Percentiles rank a stretch among this genome's conserved stretches.
phyloP scores from a whole-genome alignment of 2,888 invertebrate species.

The Limnephilus lunatus region DNA sequence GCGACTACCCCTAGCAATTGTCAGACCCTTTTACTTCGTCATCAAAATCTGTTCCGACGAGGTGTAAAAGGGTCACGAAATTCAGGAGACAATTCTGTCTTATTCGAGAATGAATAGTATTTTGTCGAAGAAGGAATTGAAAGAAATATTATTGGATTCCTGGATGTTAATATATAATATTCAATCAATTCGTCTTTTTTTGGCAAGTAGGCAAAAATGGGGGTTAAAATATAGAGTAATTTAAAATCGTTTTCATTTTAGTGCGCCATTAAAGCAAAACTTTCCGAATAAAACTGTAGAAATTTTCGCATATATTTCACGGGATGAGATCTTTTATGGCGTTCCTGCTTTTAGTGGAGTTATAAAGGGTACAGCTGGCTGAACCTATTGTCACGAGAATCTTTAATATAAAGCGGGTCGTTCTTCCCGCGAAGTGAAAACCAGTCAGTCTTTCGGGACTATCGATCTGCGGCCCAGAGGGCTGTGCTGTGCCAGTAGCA shows the following conservation, averaged over 20 bases:
- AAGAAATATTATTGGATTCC: background rate
- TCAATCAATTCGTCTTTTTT: background rate
- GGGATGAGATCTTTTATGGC: conserved; percentile 31
- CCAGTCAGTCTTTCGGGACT: background rate
- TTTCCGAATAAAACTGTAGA: conserved; percentile 21
- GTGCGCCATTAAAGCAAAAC: conserved; percentile 9
- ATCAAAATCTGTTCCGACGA: conserved; percentile 19
- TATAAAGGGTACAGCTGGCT: background rate
- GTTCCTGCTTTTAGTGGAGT: conserved; percentile 6
- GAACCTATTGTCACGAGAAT: conserved; percentile 30
- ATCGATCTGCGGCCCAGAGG: conserved; percentile 40
- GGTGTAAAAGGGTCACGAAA: conserved; percentile 13
- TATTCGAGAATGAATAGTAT: background rate
- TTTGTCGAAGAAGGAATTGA: background rate
- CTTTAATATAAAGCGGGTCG: background rate
- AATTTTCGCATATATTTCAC: background rate
- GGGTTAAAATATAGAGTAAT: background rate
- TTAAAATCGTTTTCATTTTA: no score
- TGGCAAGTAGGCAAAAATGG: background rate
- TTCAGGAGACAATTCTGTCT: background rate
- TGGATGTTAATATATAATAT: background rate
- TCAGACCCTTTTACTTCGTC: conserved; percentile 10
- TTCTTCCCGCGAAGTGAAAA: conserved; percentile 22
- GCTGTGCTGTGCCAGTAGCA: background rate
- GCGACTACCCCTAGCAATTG: conserved; percentile 15